phyloP scores from a whole-genome alignment of 2,888 invertebrate species.

The Tricholauxania praeusta region DNA sequence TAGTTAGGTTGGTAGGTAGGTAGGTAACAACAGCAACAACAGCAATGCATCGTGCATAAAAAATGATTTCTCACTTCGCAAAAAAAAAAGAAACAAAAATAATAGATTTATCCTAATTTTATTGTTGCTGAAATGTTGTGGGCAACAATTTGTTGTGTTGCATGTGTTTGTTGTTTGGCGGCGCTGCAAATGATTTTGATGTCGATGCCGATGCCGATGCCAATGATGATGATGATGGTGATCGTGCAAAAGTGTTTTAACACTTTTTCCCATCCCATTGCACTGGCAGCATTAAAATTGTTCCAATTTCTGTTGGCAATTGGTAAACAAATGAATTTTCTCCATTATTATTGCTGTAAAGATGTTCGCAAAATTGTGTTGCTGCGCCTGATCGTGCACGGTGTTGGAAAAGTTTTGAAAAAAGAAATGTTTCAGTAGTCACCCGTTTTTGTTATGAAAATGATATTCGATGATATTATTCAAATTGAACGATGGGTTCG shows the following conservation, averaged over 20 bases:
- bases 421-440: constrained; percentile 22
- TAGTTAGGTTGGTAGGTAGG: neutral
- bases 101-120: constrained; percentile 28
- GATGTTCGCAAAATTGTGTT: too few species aligned
- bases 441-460: too few species aligned
- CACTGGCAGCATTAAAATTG: neutral
- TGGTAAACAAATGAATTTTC: constrained; percentile 7
- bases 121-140: constrained; percentile 13
- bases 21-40: constrained; percentile 7
- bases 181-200: neutral
- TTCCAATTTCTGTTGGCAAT: constrained; percentile 22
- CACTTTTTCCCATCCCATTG: neutral
- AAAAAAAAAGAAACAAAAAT: constrained; percentile 5
- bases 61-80: constrained; percentile 26
- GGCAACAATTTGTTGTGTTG: neutral
- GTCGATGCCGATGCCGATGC: neutral
- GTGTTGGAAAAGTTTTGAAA: neutral
- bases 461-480: too few species aligned
- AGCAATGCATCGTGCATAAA: constrained; percentile 6
- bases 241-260: constrained; percentile 9
- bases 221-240: neutral
- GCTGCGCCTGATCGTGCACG: too few species aligned
- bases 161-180: neutral
- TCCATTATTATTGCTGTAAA: neutral
- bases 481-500: too few species aligned